Base-by-base conservation (phyloP, 2,888 invertebrate genomes). In the Spilarctia lutea region DNA sequence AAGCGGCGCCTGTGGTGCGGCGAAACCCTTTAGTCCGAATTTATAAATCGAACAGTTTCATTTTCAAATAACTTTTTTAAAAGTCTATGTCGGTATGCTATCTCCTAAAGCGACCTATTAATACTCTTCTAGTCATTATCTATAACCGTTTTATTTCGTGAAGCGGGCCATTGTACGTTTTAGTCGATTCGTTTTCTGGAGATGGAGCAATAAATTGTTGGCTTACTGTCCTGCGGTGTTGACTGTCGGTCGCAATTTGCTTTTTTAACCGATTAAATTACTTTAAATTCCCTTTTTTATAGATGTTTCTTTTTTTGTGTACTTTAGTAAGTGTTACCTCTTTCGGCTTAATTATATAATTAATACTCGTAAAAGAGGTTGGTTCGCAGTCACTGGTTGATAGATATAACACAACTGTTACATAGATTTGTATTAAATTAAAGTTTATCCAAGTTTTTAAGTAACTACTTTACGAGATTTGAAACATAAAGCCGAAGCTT, bases 1-100 rank as follows among this genome's bases (percentile, higher is more conserved):
- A 83, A 86, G 91, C 92, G 94, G 94, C 94, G 94, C 94, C 94
- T 91, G 93, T 90, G 92, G 93, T 84, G 92, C 92, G 93, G 91
- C 90, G 79, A 91, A 92, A 91, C 92, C 92, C 93, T 94, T 93
- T 93, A 89, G 92, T 91, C 91, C 82, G 90, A 86, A 93, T 92
- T 92, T 90, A 88, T 87, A 92, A 92, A 88, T 88, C 82, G 79
- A 85, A 89, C 84, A 79, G 80, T 82, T 84, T 87, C 86, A 24
- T 71, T 63, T 39, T n/a, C n/a, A 63, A 76, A 65, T 73, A 67
- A 72, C 75, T 82, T 86, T 85, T 85, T 86, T 30, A 76, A 81
- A 78, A 79, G 75, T 79, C 71, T 75, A 68, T 81, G 73, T 27
- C 73, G 79, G 78, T 79, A 78, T 83, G 83, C 79, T 86, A 83